Conservation (phyloP, 30 jellyfish, hydroid and myxozoan species). For the Hydra vulgaris region DNA sequence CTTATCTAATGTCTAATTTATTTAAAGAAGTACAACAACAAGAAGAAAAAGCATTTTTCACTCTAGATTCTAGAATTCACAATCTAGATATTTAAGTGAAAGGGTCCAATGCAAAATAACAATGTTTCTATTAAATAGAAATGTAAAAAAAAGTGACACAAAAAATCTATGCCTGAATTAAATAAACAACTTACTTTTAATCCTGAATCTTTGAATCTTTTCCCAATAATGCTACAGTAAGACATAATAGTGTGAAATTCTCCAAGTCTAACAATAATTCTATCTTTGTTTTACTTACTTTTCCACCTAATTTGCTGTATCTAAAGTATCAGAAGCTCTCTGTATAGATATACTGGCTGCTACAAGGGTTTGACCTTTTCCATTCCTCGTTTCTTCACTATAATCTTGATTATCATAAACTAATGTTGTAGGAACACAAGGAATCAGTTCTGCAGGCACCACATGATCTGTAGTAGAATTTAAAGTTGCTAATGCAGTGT, state of each 20-base stretch:
- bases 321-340: not conserved
- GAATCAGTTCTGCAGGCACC: constrained; percentile 10
- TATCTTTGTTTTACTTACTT: constrained; percentile 8
- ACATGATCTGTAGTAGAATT: not conserved
- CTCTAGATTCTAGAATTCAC: not conserved
- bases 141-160: not conserved
- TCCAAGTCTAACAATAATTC: constrained; percentile 46
- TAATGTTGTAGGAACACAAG: constrained; percentile 22
- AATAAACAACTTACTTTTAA: constrained; percentile 15
- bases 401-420: constrained; percentile 38
- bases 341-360: constrained; percentile 29
- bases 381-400: constrained; percentile 44
- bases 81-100: not conserved
- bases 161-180: not conserved
- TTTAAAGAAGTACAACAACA: not conserved
- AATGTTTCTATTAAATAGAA: not conserved
- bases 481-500: constrained; percentile 21
- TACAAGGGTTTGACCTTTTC: constrained; percentile 44
- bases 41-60: not conserved
- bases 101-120: not conserved
- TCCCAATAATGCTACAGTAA: constrained; percentile 50
- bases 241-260: constrained; percentile 68
- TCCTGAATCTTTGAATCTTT: constrained; percentile 48
- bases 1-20: not conserved
- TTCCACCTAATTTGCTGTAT: constrained; percentile 51